A percentile compares a stretch with the other conserved stretches of the same genome.
Conservation (phyloP, 2,888 invertebrate species). For the Lordiphosa fenestrarum region DNA sequence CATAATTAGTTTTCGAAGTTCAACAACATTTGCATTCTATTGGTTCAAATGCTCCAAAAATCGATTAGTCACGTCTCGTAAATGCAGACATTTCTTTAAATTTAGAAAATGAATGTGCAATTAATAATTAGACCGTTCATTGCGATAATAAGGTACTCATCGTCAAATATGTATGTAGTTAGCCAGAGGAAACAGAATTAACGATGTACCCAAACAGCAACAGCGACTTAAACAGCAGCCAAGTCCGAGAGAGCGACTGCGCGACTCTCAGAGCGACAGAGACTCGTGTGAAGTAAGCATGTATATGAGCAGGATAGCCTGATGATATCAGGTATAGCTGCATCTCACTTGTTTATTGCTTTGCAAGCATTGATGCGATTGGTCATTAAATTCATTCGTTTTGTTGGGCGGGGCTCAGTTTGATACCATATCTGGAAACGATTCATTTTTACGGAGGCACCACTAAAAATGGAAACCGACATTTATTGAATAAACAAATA, state of each 20-base stretch:
- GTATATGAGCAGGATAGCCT: neutral
- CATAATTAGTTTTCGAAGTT: too few species aligned
- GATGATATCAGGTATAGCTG: too few species aligned
- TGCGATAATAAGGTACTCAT: slow-evolving; percentile 69
- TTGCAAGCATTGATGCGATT: too few species aligned
- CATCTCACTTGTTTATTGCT: too few species aligned
- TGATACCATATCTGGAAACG: too few species aligned
- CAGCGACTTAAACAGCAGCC: slow-evolving; percentile 16
- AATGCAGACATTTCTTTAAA: neutral
- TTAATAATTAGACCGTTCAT: slow-evolving; percentile 61
- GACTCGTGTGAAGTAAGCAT: neutral
- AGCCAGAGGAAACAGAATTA: slow-evolving; percentile 38
- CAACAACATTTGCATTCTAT: too few species aligned
- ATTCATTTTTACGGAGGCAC: too few species aligned
- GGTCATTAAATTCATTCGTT: too few species aligned
- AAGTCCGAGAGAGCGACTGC: slow-evolving; percentile 12
- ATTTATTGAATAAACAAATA: too few species aligned
- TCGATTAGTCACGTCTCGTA: neutral
- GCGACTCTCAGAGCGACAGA: slow-evolving; percentile 10
- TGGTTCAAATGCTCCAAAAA: neutral
- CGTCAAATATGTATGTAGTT: slow-evolving; percentile 26
- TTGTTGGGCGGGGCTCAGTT: too few species aligned
- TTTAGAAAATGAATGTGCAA: slow-evolving; percentile 47
- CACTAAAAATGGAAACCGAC: too few species aligned
- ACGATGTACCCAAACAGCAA: slow-evolving; percentile 39